These are phyloP conservation scores for Yponomeuta cagnagella DNA, from an alignment of 2,888 invertebrate species.

Conservation along the genomic window DNA sequence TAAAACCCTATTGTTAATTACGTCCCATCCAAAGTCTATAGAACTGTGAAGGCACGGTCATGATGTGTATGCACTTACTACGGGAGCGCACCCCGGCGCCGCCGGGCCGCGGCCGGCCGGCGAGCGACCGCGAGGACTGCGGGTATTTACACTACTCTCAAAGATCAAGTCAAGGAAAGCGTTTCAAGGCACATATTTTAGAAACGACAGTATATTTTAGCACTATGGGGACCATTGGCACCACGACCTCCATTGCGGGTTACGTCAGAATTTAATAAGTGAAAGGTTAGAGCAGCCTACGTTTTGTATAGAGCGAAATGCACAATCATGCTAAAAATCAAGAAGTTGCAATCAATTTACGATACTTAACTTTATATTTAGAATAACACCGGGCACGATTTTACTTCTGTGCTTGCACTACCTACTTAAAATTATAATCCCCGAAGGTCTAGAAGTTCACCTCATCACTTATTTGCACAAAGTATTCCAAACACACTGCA, in stretches of 20 bases:
- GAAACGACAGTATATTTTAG: slow-evolving; percentile 63
- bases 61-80: slow-evolving; percentile 74
- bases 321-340: neutral
- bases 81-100: slow-evolving; percentile 64
- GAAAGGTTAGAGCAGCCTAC: neutral
- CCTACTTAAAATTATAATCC: neutral
- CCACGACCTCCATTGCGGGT: slow-evolving; percentile 19
- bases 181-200: slow-evolving; percentile 76
- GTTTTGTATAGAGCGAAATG: neutral
- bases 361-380: neutral
- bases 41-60: slow-evolving; percentile 75
- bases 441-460: slow-evolving; percentile 4
- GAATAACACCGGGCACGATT: neutral
- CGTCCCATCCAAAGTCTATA: slow-evolving; percentile 75
- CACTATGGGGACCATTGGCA: slow-evolving; percentile 21
- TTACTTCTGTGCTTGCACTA: neutral
- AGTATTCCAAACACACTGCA: neutral
- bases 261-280: neutral
- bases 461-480: neutral
- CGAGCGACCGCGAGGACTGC: slow-evolving; percentile 70
- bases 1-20: slow-evolving; percentile 73
- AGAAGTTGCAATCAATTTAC: slow-evolving; percentile 4
- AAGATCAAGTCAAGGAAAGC: slow-evolving; percentile 62
- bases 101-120: slow-evolving; percentile 67
- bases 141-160: slow-evolving; percentile 55